phyloP scores from a whole-genome alignment of 1,140 invertebrate species.

The Manduca sexta region DNA sequence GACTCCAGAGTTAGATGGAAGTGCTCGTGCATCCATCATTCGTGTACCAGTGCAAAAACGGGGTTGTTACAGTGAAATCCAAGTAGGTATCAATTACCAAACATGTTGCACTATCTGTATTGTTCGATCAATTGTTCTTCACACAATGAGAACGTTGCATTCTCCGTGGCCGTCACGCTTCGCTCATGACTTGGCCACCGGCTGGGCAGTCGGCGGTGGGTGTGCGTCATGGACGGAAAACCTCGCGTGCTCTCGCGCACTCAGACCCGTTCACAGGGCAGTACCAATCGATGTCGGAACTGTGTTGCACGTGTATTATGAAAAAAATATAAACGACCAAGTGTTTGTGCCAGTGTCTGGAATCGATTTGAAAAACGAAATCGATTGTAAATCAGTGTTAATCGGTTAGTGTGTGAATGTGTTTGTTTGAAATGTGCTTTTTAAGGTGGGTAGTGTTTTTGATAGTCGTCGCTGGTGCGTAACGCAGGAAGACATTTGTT shows the following conservation, averaged over 20 bases:
- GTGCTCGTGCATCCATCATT: no score
- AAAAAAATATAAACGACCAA: no score
- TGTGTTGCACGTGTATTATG: no score
- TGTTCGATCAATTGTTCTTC: no score
- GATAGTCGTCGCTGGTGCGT: background rate
- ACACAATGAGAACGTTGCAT: no score
- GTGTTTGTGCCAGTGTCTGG: background rate
- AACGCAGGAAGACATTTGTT: background rate
- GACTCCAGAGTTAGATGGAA: no score
- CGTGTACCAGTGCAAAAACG: no score
- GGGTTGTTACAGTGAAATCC: no score
- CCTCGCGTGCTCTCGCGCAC: conserved; percentile 29
- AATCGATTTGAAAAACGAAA: no score
- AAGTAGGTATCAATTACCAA: no score
- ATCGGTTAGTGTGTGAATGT: background rate
- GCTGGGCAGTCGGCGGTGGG: conserved; percentile 13
- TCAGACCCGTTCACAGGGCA: conserved; percentile 21
- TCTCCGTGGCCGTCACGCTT: background rate
- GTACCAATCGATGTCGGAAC: background rate
- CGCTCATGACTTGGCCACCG: conserved; percentile 14
- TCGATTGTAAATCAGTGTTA: background rate
- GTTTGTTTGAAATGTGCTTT: background rate
- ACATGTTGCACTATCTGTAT: no score
- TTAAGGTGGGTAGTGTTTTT: background rate
- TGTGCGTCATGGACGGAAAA: conserved; percentile 35